Evolutionary conservation across 92 coral and sea anemone species (phyloP).

Genomic region (Nematostella vectensis): DNA sequence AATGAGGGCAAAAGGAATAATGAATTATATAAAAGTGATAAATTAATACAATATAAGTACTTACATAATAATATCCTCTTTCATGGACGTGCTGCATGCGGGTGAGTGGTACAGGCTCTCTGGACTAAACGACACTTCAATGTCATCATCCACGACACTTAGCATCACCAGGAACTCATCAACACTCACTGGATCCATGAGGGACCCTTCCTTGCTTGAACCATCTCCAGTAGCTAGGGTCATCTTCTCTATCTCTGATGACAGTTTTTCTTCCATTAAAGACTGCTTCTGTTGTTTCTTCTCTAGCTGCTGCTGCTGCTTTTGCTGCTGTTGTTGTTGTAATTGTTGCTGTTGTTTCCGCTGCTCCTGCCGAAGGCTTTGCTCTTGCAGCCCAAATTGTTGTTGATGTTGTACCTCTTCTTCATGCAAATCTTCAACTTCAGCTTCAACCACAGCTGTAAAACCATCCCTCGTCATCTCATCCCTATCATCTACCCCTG

Average conservation of each 20-base stretch:
- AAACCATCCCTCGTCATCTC: background rate
- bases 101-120: slow-evolving; percentile 69
- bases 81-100: slow-evolving; percentile 44
- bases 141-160: slow-evolving; percentile 65
- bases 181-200: slow-evolving; percentile 22
- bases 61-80: slow-evolving; percentile 58
- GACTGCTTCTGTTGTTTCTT: background rate
- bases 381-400: background rate
- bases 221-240: background rate
- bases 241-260: background rate
- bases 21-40: too few relatives aligned
- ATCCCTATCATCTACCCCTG: background rate
- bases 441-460: background rate
- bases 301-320: too few relatives aligned
- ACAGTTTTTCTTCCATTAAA: background rate
- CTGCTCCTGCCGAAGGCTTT: background rate
- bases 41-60: slow-evolving; percentile 6
- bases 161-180: slow-evolving; percentile 48
- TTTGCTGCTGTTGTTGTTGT: too few relatives aligned
- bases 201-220: background rate
- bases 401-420: background rate
- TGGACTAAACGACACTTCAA: slow-evolving; percentile 76
- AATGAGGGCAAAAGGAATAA: too few relatives aligned
- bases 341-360: too few relatives aligned
- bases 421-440: background rate